Base-by-base conservation (phyloP, 2,113 vertebrate species). In the Nothocercus nigrocapillus region DNA sequence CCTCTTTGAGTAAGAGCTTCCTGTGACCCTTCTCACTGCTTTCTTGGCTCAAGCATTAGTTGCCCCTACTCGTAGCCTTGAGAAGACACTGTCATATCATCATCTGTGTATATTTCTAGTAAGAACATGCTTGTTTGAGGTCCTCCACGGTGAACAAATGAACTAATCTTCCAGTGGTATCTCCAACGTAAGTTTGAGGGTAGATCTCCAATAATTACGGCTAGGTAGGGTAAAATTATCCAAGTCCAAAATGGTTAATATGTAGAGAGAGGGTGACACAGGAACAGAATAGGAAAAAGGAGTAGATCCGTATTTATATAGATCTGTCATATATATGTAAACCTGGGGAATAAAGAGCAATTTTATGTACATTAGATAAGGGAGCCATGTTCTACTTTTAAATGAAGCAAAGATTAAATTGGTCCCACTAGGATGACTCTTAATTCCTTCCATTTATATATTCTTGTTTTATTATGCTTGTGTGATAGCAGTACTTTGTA, bases 361-460 rank as follows among this genome's bases (percentile, higher is more conserved):
- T 96, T 96, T 96, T 95, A 93, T 89, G 93, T 96, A 87, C 93
- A 78, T 95, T 93, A 92, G 95, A 84, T 94, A 93, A 92, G 95
- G 94, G 94, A 97, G 94, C 93, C 90, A 90, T 96, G 94, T 96
- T 97, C 94, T 96, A 62, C 92, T 93, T 96, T 94, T 93, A 96
- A 96, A 97, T 95, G 95, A 95, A 93, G 93, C 90, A 93, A 85
- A 93, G 92, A 97, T 96, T 97, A 97, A 97, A 96, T 96, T 94
- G 94, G 83, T 96, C 96, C 96, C 96, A 90, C 15, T 73, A 96
- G 96, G 90, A 94, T 76, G 92, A 51, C 85, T 96, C 94, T 95
- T 97, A 96, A 97, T 96, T 96, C 83, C 79, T 90, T 77, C 87
- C 91, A 83, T 93, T 96, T 96, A 85, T 96, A 85, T 89, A 51